phyloP scores from a whole-genome alignment of 2,888 invertebrate genomes.

The Branchinecta sandiegonensis region DNA sequence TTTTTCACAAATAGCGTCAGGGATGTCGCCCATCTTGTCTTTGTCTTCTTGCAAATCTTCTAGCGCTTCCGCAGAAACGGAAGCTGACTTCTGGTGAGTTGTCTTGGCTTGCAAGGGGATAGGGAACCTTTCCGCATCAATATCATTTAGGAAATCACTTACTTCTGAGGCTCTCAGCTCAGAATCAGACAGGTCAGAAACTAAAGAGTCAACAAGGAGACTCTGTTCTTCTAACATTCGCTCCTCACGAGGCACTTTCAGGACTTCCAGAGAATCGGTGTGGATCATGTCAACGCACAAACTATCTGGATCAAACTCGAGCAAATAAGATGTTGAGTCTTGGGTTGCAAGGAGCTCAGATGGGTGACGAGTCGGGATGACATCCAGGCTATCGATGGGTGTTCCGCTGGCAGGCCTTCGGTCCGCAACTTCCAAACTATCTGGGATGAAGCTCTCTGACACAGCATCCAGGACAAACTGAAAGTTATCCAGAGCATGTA shows the following conservation, averaged over 20 bases:
- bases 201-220: neutral
- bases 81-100: no score
- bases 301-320: conserved; percentile 2
- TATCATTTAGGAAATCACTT: neutral
- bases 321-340: neutral
- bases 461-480: no score
- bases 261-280: conserved; percentile 3
- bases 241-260: neutral
- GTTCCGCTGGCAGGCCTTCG: neutral
- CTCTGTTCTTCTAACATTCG: neutral
- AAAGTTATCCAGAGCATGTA: no score
- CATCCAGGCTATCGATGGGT: neutral
- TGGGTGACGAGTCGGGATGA: neutral
- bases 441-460: neutral
- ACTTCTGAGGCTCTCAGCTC: conserved; percentile 2
- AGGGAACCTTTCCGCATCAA: neutral
- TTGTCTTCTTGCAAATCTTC: no score
- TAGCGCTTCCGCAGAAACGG: no score
- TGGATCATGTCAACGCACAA: neutral
- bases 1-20: no score
- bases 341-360: neutral
- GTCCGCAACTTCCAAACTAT: neutral
- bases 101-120: no score
- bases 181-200: neutral
- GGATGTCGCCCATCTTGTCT: no score